Base-by-base conservation (phyloP, 2,888 invertebrate species). In the Dexiosoma caninum region DNA sequence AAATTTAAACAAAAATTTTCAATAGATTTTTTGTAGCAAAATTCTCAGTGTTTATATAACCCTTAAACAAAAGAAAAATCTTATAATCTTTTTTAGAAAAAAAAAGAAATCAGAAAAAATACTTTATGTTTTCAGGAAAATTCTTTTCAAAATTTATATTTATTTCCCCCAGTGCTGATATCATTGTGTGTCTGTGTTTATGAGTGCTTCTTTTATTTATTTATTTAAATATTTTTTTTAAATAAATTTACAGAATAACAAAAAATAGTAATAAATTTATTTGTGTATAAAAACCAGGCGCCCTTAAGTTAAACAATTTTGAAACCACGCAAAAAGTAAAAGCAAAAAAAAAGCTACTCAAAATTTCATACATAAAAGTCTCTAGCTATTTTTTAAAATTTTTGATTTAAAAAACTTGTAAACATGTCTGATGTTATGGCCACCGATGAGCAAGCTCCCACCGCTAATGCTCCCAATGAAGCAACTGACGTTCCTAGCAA, bases 351-450 rank as follows among this genome's bases (percentile, higher is more conserved):
- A 53, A 10, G 35, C 21, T 4, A 12, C 19, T 46, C 12, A 23
- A 10, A 12, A 27, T 27, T 27, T 5, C 6, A 27, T 27, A 27
- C 27, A 55, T 14, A 21, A 49, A 64, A 49, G 49, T 2, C 9
- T 37, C 12, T 78, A 42, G 30, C 76, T 72, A 16, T 42, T n/a
- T n/a, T 76, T 83, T 74, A 49, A 16, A 14, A 44, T 44, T 14
- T 49, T 27, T 21, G 44, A 35, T 32, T 30, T 14, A 42, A 30
- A 35, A 64, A 74, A 69, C 12, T 30, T 12, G 46, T 64, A 44
- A 30, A 57, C 27, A 46, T 89, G 89, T 88, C 90, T 83, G 90
- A 86, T 85, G 86, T 87, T 37, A 83, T 83, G 71, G 83, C 83
- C 82, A 83, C 83, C 21, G 75, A 83, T 57, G 86, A 86, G 70